Percentiles rank a stretch among this genome's conserved stretches.
These are phyloP conservation scores for Trichopoda pennipes DNA, from an alignment of 2,888 invertebrate species.

Conservation along the genomic window DNA sequence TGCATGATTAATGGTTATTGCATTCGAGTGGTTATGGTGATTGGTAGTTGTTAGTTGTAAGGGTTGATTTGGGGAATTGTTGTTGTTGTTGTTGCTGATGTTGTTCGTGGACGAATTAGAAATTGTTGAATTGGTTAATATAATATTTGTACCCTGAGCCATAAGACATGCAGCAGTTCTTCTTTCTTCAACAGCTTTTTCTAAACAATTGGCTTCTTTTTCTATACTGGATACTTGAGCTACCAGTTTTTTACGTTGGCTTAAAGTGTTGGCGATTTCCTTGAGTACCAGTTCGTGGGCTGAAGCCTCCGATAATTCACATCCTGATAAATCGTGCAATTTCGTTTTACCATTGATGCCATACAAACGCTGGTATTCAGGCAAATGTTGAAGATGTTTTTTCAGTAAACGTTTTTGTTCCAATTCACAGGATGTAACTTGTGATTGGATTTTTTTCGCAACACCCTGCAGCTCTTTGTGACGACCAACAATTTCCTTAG, in stretches of 20 bases:
- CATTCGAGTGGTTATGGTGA: slow-evolving; percentile 58
- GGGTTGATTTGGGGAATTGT: slow-evolving; percentile 51
- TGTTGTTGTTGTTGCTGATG: slow-evolving; percentile 45
- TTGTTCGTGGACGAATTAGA: slow-evolving; percentile 36
- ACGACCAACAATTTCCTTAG: slow-evolving; percentile 94
- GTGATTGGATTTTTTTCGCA: slow-evolving; percentile 91
- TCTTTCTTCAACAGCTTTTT: slow-evolving; percentile 86
- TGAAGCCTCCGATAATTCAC: slow-evolving; percentile 85
- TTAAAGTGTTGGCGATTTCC: slow-evolving; percentile 92
- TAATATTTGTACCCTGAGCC: slow-evolving; percentile 80
- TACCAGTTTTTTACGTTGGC: slow-evolving; percentile 91
- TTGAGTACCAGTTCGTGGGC: slow-evolving; percentile 91
- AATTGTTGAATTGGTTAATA: slow-evolving; percentile 69
- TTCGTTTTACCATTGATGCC: slow-evolving; percentile 75
- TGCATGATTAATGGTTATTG: slow-evolving; percentile 48
- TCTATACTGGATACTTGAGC: slow-evolving; percentile 90
- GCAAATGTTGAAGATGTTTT: slow-evolving; percentile 88
- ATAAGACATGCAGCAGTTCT: slow-evolving; percentile 81
- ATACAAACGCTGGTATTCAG: slow-evolving; percentile 82
- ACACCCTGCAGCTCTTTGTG: slow-evolving; percentile 96
- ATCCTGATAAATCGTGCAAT: slow-evolving; percentile 73
- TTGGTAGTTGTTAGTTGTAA: slow-evolving; percentile 63
- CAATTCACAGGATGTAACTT: slow-evolving; percentile 86
- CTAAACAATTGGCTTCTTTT: slow-evolving; percentile 88
- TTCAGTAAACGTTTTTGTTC: slow-evolving; percentile 88